A percentile compares a stretch with the other conserved stretches of the same genome.
Conservation (phyloP, 2,113 vertebrate genomes). For the Gopherus flavomarginatus region DNA sequence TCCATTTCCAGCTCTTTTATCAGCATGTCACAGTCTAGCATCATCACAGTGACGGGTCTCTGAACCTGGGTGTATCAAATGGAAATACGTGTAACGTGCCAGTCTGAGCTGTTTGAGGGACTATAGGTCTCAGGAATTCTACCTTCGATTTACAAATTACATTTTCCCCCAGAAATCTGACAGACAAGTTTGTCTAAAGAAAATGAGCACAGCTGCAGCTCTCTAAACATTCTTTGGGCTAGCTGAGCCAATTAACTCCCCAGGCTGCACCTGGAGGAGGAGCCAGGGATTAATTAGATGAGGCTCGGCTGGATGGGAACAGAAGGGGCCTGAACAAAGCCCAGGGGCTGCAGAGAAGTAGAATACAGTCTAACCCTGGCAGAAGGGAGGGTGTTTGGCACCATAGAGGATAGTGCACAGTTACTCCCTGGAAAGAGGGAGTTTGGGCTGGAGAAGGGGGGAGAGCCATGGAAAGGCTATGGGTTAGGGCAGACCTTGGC, state of each 20-base stretch:
- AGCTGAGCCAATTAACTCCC: neutral
- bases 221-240: neutral
- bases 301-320: neutral
- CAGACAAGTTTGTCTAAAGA: neutral
- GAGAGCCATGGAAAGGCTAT: neutral
- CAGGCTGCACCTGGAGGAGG: neutral
- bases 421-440: neutral
- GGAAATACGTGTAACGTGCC: neutral
- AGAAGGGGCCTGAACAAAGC: neutral
- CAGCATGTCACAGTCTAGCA: slow-evolving; percentile 82
- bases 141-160: neutral
- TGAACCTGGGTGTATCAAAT: slow-evolving; percentile 79
- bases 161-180: neutral
- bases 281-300: neutral
- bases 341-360: neutral
- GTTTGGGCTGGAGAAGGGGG: neutral
- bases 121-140: neutral
- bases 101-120: neutral
- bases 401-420: neutral
- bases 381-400: neutral
- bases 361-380: neutral
- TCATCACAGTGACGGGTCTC: slow-evolving; percentile 81
- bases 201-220: neutral
- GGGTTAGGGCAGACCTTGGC: neutral
- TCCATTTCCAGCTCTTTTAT: slow-evolving; percentile 82